Conservation (phyloP, 2,113 vertebrate genomes). For the Nothobranchius furzeri region DNA sequence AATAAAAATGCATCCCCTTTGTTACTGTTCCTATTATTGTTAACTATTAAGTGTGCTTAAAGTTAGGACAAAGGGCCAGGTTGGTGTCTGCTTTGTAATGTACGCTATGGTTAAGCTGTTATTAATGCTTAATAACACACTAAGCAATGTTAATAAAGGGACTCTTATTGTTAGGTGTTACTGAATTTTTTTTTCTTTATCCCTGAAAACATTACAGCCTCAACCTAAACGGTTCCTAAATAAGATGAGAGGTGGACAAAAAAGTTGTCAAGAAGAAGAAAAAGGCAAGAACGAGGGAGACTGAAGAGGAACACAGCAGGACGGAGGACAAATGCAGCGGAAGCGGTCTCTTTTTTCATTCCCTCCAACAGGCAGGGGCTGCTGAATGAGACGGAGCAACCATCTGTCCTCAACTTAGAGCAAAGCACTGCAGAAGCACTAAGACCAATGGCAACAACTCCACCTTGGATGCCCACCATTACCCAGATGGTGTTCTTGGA, state of each 20-base stretch:
- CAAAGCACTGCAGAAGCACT: slow-evolving; percentile 71
- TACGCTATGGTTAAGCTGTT: too few relatives aligned
- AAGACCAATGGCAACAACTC: slow-evolving; percentile 78
- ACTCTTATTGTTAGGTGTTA: too few relatives aligned
- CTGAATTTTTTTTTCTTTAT: too few relatives aligned
- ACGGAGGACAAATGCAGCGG: slow-evolving; percentile 52
- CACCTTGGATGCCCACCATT: slow-evolving; percentile 80
- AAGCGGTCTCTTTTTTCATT: slow-evolving; percentile 49
- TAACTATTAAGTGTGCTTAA: too few relatives aligned
- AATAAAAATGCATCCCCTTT: too few relatives aligned
- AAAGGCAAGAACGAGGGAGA: slow-evolving; percentile 33
- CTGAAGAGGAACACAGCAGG: slow-evolving; percentile 43
- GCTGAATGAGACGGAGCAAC: slow-evolving; percentile 70
- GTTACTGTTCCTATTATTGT: too few relatives aligned
- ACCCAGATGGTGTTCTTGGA: slow-evolving; percentile 77
- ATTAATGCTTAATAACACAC: too few relatives aligned
- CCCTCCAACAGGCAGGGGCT: slow-evolving; percentile 66
- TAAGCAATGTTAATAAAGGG: too few relatives aligned
- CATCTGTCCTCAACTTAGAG: slow-evolving; percentile 78
- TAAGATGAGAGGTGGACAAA: slow-evolving; percentile 39
- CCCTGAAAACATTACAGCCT: too few relatives aligned
- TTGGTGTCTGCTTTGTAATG: too few relatives aligned
- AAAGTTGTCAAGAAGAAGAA: slow-evolving; percentile 25
- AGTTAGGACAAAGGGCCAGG: too few relatives aligned
- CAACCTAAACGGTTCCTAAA: slow-evolving; percentile 34